phyloP scores from a whole-genome alignment of 2,797 vertebrate species.

The Gymnocypris eckloni region DNA sequence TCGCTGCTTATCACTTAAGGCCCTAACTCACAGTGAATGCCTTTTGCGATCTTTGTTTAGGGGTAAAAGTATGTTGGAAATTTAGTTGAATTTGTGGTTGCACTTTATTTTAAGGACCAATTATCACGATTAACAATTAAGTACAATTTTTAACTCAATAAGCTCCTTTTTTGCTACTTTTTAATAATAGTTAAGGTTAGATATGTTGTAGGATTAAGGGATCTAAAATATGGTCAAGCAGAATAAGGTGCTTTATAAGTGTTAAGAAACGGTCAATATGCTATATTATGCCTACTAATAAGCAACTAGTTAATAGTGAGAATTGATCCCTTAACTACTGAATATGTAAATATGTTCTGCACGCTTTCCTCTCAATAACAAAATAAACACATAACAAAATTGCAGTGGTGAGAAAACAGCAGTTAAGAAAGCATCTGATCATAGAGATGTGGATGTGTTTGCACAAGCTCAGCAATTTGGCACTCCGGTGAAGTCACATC shows the following conservation, averaged over 20 bases:
- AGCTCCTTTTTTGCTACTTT: background rate
- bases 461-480: background rate
- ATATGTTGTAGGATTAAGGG: too few species aligned
- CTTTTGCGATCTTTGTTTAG: background rate
- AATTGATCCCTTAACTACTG: background rate
- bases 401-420: background rate
- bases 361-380: background rate
- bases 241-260: background rate
- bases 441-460: background rate
- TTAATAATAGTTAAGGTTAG: background rate
- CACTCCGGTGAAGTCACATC: background rate
- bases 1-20: conserved; percentile 3
- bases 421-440: background rate
- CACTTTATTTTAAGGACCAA: background rate
- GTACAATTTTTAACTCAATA: too few species aligned
- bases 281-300: background rate
- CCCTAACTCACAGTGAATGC: background rate
- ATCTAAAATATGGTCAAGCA: background rate
- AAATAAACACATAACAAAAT: background rate
- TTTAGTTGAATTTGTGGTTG: background rate
- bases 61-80: background rate
- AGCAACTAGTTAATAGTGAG: background rate
- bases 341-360: background rate
- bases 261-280: background rate
- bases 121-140: background rate